Conservation (phyloP, 2,113 vertebrate species). For the Nymphicus hollandicus region DNA sequence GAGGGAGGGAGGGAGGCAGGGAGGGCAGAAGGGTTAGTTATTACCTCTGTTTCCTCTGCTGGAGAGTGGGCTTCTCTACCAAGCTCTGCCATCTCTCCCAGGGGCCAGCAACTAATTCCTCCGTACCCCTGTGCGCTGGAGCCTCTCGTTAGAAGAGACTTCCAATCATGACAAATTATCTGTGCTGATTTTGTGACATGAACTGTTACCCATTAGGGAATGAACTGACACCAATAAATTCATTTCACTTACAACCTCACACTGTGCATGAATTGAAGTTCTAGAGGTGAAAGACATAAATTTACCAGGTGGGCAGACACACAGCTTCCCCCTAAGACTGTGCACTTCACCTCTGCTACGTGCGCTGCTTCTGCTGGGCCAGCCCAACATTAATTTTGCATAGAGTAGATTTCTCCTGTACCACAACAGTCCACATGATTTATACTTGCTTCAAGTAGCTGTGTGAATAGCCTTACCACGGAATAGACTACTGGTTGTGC, state of each 20-base stretch:
- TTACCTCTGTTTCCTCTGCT: slow-evolving; percentile 51
- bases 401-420: background rate
- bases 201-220: slow-evolving; percentile 67
- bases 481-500: background rate
- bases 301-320: slow-evolving; percentile 58
- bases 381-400: slow-evolving; percentile 55
- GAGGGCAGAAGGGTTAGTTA: slow-evolving; percentile 18
- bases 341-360: slow-evolving; percentile 18
- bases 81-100: background rate
- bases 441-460: background rate
- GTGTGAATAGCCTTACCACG: background rate
- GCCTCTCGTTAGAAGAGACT: slow-evolving; percentile 33
- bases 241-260: slow-evolving; percentile 55
- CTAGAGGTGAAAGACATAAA: slow-evolving; percentile 70
- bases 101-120: slow-evolving; percentile 46
- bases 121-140: background rate
- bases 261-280: slow-evolving; percentile 32
- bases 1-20: background rate
- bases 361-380: background rate
- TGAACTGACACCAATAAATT: slow-evolving; percentile 65
- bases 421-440: background rate
- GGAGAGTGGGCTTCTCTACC: background rate
- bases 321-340: slow-evolving; percentile 33
- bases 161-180: slow-evolving; percentile 65
- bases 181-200: slow-evolving; percentile 62